phyloP scores from a whole-genome alignment of 1,140 invertebrate genomes.

The Trissolcus basalis region DNA sequence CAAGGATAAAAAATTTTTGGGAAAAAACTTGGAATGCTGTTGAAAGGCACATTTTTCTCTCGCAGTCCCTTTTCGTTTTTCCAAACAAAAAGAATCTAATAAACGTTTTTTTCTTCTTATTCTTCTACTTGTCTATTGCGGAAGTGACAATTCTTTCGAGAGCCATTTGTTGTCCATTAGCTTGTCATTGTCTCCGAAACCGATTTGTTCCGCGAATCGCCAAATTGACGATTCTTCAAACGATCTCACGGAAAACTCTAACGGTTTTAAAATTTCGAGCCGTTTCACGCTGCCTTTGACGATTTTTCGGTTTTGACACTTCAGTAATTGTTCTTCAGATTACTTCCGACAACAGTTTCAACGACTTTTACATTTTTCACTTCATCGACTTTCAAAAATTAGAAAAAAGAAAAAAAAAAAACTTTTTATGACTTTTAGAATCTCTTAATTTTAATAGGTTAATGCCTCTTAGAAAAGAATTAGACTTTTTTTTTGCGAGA shows the following conservation, averaged over 20 bases:
- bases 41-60: slow-evolving; percentile 3
- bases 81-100: not conserved
- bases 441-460: too few relatives aligned
- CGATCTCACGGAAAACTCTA: slow-evolving; percentile 21
- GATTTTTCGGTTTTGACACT: too few relatives aligned
- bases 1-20: too few relatives aligned
- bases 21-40: slow-evolving; percentile 40
- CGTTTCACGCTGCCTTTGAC: slow-evolving; percentile 10
- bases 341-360: too few relatives aligned
- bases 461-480: too few relatives aligned
- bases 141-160: slow-evolving; percentile 44
- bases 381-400: too few relatives aligned
- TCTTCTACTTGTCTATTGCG: slow-evolving; percentile 3
- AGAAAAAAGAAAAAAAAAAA: slow-evolving; percentile 14
- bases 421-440: too few relatives aligned
- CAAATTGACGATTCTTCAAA: slow-evolving; percentile 51
- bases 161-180: slow-evolving; percentile 53
- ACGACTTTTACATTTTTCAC: too few relatives aligned
- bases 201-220: slow-evolving; percentile 62
- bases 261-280: not conserved
- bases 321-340: too few relatives aligned
- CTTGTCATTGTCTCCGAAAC: slow-evolving; percentile 55
- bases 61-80: not conserved
- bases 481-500: too few relatives aligned
- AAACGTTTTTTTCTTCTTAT: too few relatives aligned